phyloP scores from a whole-genome alignment of 2,888 invertebrate species.

The Meganola albula region DNA sequence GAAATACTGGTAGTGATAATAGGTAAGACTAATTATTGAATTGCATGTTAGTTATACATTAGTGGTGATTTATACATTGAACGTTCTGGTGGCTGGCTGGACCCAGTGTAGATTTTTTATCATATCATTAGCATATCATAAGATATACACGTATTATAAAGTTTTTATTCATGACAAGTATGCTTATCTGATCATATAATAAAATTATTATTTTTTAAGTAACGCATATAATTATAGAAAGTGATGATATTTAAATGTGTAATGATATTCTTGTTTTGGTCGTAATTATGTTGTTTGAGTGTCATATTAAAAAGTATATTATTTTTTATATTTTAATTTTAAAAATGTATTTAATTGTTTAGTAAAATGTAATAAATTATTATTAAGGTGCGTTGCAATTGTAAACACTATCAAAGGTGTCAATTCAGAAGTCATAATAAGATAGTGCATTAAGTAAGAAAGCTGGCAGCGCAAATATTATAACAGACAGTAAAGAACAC shows the following conservation, averaged over 20 bases:
- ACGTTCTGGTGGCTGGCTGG: conserved; percentile 56
- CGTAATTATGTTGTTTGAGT: conserved; percentile 18
- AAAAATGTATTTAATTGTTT: neutral
- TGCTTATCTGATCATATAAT: conserved; percentile 32
- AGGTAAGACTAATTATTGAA: conserved; percentile 55
- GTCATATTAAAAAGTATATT: conserved; percentile 12
- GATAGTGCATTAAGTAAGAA: conserved; percentile 22
- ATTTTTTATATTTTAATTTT: no score
- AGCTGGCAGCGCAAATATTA: no score
- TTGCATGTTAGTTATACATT: conserved; percentile 59
- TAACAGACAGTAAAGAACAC: no score
- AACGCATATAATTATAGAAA: conserved; percentile 9
- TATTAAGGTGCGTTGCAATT: conserved; percentile 19
- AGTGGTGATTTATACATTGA: conserved; percentile 39
- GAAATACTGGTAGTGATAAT: conserved; percentile 68
- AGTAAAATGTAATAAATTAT: conserved; percentile 6
- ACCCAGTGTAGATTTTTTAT: conserved; percentile 71
- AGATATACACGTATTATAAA: conserved; percentile 44
- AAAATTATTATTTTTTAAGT: no score
- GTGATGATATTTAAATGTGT: conserved; percentile 10
- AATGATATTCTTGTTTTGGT: conserved; percentile 21
- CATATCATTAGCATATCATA: conserved; percentile 76
- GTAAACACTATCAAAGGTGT: no score
- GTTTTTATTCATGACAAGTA: conserved; percentile 38
- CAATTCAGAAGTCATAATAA: conserved; percentile 16